Evolutionary conservation across 2,797 vertebrate genomes (phyloP).

Genomic region (Threskiornis aethiopicus): DNA sequence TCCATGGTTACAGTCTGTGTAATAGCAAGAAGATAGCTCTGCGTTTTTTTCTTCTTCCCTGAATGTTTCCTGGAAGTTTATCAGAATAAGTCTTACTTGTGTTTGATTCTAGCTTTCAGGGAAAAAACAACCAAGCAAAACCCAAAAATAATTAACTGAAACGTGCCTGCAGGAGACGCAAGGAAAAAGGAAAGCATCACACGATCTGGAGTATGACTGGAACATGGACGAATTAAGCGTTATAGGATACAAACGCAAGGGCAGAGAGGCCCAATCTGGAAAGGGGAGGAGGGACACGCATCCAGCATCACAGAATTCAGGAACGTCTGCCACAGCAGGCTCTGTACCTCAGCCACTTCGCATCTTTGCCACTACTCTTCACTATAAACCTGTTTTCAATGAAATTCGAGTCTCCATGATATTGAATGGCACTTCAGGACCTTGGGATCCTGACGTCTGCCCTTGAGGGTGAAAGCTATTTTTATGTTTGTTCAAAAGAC

Average conservation of each 20-base stretch:
- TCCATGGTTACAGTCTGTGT: constrained; percentile 86
- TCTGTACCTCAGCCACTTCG: not conserved
- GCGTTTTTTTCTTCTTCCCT: constrained; percentile 77
- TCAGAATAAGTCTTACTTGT: constrained; percentile 68
- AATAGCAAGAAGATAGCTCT: constrained; percentile 79
- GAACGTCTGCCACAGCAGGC: not conserved
- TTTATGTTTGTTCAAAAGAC: constrained; percentile 34
- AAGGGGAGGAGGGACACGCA: not conserved
- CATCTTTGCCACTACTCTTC: not conserved
- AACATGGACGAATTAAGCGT: not conserved
- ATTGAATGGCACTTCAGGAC: not conserved
- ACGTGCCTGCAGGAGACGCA: not conserved
- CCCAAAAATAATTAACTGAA: not conserved
- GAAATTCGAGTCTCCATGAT: not conserved
- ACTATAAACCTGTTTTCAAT: not conserved
- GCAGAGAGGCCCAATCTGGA: not conserved
- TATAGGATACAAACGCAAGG: not conserved
- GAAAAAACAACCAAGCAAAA: not conserved
- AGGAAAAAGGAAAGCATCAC: no score
- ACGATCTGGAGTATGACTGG: not conserved
- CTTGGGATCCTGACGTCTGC: not conserved
- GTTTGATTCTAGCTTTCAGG: constrained; percentile 75
- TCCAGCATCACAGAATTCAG: not conserved
- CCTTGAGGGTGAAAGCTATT: not conserved
- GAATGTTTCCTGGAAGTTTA: constrained; percentile 72